phyloP scores from a whole-genome alignment of 2,797 vertebrate genomes.

The Ctenochaetus hawaiiensis region DNA sequence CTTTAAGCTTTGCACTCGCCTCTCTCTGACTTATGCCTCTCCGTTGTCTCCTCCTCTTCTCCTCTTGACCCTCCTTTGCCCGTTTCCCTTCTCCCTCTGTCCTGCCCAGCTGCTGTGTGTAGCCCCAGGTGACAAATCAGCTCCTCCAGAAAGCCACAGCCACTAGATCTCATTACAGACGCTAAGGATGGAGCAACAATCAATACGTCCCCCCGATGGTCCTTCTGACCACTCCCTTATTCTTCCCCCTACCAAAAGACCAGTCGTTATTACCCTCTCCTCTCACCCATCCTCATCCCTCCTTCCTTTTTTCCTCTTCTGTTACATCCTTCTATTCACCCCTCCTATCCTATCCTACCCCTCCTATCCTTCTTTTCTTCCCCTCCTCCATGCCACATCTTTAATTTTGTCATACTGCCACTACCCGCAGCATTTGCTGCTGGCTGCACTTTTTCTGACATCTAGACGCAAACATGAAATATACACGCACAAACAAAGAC shows the following conservation, averaged over 20 bases:
- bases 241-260: slow-evolving; percentile 35
- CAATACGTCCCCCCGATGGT: slow-evolving; percentile 58
- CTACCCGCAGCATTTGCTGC: slow-evolving; percentile 51
- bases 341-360: not conserved
- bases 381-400: slow-evolving; percentile 26
- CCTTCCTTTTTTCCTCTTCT: not conserved
- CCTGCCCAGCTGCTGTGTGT: slow-evolving; percentile 23
- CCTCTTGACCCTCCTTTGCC: slow-evolving; percentile 34
- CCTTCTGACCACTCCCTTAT: slow-evolving; percentile 40
- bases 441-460: slow-evolving; percentile 63
- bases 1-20: slow-evolving; percentile 16
- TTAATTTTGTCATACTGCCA: slow-evolving; percentile 62
- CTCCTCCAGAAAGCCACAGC: slow-evolving; percentile 60
- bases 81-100: not conserved
- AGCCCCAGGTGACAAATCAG: slow-evolving; percentile 65
- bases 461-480: slow-evolving; percentile 49
- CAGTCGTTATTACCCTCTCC: not conserved
- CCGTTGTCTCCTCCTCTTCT: slow-evolving; percentile 19
- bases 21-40: slow-evolving; percentile 1
- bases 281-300: slow-evolving; percentile 10
- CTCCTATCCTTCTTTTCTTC: not conserved
- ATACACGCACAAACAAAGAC: slow-evolving; percentile 29
- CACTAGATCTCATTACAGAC: slow-evolving; percentile 74
- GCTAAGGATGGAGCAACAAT: slow-evolving; percentile 58
- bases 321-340: not conserved